phyloP scores from a whole-genome alignment of 2,797 vertebrate genomes.

The Phrynocephalus vlangalii region DNA sequence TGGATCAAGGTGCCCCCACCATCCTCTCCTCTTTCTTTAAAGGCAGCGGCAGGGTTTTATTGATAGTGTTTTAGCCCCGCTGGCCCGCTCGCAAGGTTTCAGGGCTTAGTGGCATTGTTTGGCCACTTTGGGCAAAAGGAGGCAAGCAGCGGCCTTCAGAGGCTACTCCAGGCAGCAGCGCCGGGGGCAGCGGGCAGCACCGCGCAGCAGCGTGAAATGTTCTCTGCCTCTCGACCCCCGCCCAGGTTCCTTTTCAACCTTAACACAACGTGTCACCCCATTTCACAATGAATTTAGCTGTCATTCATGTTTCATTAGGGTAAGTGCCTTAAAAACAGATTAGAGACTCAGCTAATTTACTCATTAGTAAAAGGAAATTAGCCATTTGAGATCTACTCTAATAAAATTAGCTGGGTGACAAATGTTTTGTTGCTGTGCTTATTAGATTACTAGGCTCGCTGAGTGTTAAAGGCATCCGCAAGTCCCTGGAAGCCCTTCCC shows the following conservation, averaged over 20 bases:
- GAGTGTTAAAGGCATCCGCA: conserved; percentile 60
- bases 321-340: conserved; percentile 69
- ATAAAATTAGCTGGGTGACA: conserved; percentile 66
- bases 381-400: conserved; percentile 68
- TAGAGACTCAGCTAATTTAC: conserved; percentile 65
- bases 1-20: background rate
- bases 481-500: conserved; percentile 45
- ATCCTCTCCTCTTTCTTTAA: background rate
- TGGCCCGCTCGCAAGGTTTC: background rate
- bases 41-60: too few species aligned
- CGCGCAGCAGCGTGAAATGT: background rate
- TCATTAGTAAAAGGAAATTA: conserved; percentile 69
- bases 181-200: background rate
- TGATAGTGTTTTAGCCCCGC: background rate
- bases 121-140: background rate
- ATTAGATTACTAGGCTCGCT: conserved; percentile 55
- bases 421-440: conserved; percentile 58
- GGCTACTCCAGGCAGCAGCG: background rate
- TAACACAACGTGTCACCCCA: background rate
- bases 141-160: background rate
- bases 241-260: conserved; percentile 35
- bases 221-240: background rate
- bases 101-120: background rate
- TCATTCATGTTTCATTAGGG: conserved; percentile 61
- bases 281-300: conserved; percentile 39